Evolutionary conservation across 2,888 invertebrate species (phyloP).

Genomic region (Eupithecia pulchellata): DNA sequence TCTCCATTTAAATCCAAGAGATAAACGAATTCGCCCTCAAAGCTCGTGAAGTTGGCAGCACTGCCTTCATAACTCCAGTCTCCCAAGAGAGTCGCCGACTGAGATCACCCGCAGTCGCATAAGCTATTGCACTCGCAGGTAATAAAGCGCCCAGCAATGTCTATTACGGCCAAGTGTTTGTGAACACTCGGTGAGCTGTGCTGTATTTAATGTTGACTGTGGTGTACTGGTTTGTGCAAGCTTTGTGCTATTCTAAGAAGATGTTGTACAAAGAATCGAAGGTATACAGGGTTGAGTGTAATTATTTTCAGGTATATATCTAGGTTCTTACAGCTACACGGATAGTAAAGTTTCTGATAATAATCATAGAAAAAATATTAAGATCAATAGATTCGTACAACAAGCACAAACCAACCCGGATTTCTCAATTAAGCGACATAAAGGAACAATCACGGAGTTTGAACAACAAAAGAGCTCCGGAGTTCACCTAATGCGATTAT

Average conservation of each 20-base stretch:
- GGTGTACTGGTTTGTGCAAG: constrained; percentile 7
- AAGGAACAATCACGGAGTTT: neutral
- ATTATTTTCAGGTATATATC: neutral
- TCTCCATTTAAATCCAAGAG: neutral
- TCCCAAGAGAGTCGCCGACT: constrained; percentile 55
- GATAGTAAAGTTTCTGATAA: neutral
- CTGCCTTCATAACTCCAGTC: constrained; percentile 54
- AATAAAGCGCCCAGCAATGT: constrained; percentile 51
- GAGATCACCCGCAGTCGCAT: constrained; percentile 57
- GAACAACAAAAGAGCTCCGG: neutral
- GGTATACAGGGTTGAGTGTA: neutral
- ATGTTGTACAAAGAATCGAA: neutral
- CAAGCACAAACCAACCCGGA: neutral
- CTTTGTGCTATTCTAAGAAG: constrained; percentile 5
- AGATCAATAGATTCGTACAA: neutral
- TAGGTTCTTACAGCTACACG: neutral
- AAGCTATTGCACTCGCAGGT: constrained; percentile 57
- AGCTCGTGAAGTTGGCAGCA: constrained; percentile 24
- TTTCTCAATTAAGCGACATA: neutral
- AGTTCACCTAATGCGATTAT: neutral
- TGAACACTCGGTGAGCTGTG: constrained; percentile 28
- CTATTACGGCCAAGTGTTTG: constrained; percentile 32
- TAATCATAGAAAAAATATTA: neutral
- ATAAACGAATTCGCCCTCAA: neutral
- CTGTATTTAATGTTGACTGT: constrained; percentile 24